Base-by-base conservation (phyloP, 1,140 invertebrate species). In the Sinella curviseta region DNA sequence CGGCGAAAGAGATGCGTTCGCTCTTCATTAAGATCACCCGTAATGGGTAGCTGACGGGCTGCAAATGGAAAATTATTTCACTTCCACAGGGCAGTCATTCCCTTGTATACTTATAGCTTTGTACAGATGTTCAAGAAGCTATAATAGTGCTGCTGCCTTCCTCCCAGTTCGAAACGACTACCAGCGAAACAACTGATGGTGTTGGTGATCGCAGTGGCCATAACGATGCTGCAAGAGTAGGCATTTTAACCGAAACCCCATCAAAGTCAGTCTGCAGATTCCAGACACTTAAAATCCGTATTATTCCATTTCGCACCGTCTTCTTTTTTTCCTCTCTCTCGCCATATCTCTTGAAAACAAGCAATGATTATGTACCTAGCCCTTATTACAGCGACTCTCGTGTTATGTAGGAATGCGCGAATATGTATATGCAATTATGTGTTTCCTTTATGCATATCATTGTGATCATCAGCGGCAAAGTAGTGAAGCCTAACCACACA, bases 11-110 rank as follows among this genome's bases (percentile, higher is more conserved):
- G n/a, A n/a, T n/a, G n/a, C n/a, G n/a, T 26, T 60, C 55, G 24
- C 55, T 60, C 55, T 60, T 60, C 55, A 60, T 60, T 60, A n/a
- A 24, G 55, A 60, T 60, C 55, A 60, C 55, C 14, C 12, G 8
- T 60, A 14, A 60, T 26, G 55, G 55, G 3, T 8, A 60, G n/a
- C 55, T 60, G 55, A 60, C 24, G 24, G 55, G 55, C 55, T 60
- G 55, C 24, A 60, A 60, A 60, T 60, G 55, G 55, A 26, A 60
- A 60, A 60, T 60, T 60, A 60, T 60, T 60, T 60, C n/a, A 60
- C 14, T 60, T 17, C 55, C 55, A 26, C 14, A 26, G 55, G 55
- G 55, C 55, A 60, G 24, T 60, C 55, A 60, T 48, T 48, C 17
- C 17, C 17, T n/a, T n/a, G n/a, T n/a, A n/a, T n/a, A n/a, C n/a